Evolutionary conservation across 2,797 vertebrate species (phyloP).

Genomic region (Phylloscopus collybita): DNA sequence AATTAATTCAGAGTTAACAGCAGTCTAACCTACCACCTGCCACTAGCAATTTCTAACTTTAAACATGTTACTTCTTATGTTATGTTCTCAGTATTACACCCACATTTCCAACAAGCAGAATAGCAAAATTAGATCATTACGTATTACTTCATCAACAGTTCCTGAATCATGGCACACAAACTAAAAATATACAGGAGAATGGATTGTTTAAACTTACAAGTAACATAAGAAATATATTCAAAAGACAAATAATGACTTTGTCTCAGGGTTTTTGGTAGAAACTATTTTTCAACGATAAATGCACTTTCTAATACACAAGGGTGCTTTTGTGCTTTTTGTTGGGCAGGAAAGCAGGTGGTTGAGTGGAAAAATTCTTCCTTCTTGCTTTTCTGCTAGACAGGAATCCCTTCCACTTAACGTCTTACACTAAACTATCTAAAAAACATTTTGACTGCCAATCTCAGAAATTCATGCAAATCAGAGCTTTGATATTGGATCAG

Average conservation of each 20-base stretch:
- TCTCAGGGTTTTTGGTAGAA: background rate
- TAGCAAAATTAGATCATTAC: background rate
- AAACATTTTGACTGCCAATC: background rate
- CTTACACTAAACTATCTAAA: background rate
- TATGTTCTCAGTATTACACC: background rate
- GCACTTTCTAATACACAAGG: background rate
- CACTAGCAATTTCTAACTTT: background rate
- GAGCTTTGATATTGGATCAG: background rate
- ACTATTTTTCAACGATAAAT: background rate
- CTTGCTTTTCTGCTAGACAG: background rate
- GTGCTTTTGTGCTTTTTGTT: background rate
- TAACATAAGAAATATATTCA: background rate
- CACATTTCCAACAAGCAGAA: background rate
- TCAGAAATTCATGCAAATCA: background rate
- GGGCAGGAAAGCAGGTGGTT: background rate
- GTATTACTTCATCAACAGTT: background rate
- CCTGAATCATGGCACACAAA: background rate
- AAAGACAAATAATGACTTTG: background rate
- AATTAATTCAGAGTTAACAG: slow-evolving; percentile 14
- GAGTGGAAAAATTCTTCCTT: background rate
- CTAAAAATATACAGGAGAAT: background rate
- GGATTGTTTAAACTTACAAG: background rate
- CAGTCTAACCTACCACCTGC: slow-evolving; percentile 9
- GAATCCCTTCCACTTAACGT: background rate
- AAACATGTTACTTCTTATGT: background rate